Evolutionary conservation across 2,113 vertebrate species (phyloP).

Genomic region (Heliornis fulica): DNA sequence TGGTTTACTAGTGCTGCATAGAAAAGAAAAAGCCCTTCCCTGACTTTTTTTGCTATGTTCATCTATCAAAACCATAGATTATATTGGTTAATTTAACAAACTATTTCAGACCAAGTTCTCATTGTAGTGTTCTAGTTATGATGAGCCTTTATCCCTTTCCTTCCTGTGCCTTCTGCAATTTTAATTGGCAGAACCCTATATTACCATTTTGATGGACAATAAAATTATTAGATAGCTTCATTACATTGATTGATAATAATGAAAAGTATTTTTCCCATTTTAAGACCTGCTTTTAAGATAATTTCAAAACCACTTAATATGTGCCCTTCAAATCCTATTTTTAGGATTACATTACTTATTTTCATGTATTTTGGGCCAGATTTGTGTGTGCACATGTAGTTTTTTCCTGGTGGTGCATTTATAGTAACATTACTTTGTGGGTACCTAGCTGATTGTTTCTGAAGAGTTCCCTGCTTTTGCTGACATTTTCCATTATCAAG

Average conservation of each 20-base stretch:
- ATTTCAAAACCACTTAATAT: background rate
- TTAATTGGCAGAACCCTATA: background rate
- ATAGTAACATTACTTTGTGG: background rate
- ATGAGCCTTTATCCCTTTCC: background rate
- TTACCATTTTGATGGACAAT: background rate
- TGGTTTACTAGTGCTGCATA: background rate
- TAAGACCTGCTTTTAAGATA: background rate
- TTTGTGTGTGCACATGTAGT: accelerated
- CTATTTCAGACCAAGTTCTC: too few species aligned
- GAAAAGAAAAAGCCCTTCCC: background rate
- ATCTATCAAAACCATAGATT: background rate
- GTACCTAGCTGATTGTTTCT: background rate
- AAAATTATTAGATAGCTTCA: background rate
- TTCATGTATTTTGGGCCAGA: background rate
- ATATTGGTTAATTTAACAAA: accelerated
- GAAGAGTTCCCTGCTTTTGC: background rate
- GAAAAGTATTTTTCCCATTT: background rate
- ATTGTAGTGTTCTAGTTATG: too few species aligned
- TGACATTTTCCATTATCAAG: background rate
- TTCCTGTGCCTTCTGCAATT: background rate
- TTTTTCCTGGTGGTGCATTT: background rate
- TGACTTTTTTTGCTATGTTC: background rate
- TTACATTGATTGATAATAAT: background rate
- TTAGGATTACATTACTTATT: background rate
- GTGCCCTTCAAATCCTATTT: background rate